These are phyloP conservation scores for Lithosia quadra DNA, from an alignment of 2,888 invertebrate genomes.

Conservation along the genomic window DNA sequence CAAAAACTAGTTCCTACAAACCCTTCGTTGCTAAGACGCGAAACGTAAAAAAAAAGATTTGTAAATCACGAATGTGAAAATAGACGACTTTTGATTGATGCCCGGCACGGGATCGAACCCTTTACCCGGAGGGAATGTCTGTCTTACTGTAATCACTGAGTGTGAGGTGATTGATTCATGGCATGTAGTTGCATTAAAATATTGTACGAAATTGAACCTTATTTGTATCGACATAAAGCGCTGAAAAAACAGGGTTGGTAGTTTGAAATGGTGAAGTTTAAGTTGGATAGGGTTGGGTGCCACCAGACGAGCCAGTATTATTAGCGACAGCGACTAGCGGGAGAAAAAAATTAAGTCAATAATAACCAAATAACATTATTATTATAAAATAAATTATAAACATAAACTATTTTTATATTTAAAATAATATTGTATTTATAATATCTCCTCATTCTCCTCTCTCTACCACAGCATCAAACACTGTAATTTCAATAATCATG, in stretches of 20 bases:
- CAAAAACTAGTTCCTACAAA: constrained; percentile 37
- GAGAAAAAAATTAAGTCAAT: not conserved
- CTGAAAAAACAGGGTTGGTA: not conserved
- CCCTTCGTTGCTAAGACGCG: constrained; percentile 23
- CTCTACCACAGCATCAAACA: too few relatives aligned
- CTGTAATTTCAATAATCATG: too few relatives aligned
- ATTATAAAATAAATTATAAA: too few relatives aligned
- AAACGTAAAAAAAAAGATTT: constrained; percentile 37
- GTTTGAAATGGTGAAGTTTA: not conserved
- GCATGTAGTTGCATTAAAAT: constrained; percentile 12
- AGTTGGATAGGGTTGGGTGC: constrained; percentile 27
- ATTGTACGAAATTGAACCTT: constrained; percentile 29
- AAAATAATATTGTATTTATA: too few relatives aligned
- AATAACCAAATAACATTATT: too few relatives aligned
- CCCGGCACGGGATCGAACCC: constrained; percentile 61
- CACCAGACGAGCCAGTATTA: too few relatives aligned
- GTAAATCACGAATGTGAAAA: constrained; percentile 62
- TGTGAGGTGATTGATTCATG: constrained; percentile 61
- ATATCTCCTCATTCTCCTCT: too few relatives aligned
- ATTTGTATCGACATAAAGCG: constrained; percentile 11
- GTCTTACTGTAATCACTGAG: constrained; percentile 56
- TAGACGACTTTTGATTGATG: constrained; percentile 76
- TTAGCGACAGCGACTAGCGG: constrained; percentile 35
- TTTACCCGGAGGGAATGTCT: constrained; percentile 58
- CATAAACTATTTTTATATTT: too few relatives aligned